Evolutionary conservation across 2,888 invertebrate genomes (phyloP).

Genomic region (Amaurobius ferox): DNA sequence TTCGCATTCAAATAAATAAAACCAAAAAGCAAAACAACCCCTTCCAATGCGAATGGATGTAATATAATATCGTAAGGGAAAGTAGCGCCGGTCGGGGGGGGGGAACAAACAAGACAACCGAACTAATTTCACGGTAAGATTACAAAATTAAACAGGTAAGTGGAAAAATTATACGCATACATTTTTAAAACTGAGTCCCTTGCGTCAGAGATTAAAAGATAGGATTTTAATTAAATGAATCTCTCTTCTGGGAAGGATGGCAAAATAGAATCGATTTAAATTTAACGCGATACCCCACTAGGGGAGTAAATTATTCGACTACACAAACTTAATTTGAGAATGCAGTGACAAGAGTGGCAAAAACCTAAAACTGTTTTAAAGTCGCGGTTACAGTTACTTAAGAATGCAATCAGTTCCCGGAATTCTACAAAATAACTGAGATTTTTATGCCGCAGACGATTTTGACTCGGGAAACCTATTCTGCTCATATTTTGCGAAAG

Average conservation of each 20-base stretch:
- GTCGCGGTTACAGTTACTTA: slow-evolving; percentile 23
- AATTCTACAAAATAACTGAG: not conserved
- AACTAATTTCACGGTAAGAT: slow-evolving; percentile 65
- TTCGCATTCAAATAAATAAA: not conserved
- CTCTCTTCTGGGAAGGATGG: slow-evolving; percentile 26
- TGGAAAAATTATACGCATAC: slow-evolving; percentile 49
- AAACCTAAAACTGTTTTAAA: not conserved
- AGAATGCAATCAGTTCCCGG: slow-evolving; percentile 6
- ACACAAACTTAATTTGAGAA: slow-evolving; percentile 20
- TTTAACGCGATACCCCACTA: not conserved
- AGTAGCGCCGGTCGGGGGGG: not conserved
- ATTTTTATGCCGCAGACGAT: not conserved
- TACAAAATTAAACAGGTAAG: slow-evolving; percentile 62
- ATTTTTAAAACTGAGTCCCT: slow-evolving; percentile 49
- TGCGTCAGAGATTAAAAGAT: slow-evolving; percentile 49
- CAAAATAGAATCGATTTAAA: slow-evolving; percentile 38
- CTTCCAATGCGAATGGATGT: not conserved
- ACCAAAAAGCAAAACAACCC: not conserved
- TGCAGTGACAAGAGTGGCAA: not conserved
- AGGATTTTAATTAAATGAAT: slow-evolving; percentile 63
- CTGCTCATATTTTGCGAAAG: not conserved
- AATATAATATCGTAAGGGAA: not conserved
- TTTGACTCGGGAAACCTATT: not conserved
- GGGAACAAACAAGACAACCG: slow-evolving; percentile 29
- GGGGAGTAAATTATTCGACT: slow-evolving; percentile 23